These are phyloP conservation scores for Sepiola atlantica DNA, from an alignment of 2,888 invertebrate species.

Conservation along the genomic window DNA sequence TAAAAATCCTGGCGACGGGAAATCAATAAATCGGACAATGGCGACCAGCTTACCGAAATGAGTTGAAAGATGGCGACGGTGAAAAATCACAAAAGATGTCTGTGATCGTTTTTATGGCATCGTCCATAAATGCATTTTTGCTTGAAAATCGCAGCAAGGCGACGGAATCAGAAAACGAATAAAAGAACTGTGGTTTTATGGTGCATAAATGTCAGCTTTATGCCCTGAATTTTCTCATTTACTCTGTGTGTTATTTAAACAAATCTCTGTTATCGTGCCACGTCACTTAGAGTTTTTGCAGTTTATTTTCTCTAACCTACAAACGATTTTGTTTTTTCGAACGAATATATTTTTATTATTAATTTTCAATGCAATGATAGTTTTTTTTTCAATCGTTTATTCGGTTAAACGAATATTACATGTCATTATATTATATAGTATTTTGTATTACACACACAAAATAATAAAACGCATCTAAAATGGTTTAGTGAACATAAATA, in stretches of 20 bases:
- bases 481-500: not conserved
- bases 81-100: conserved; percentile 23
- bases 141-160: not conserved
- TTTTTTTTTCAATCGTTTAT: not conserved
- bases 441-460: not conserved
- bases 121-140: conserved; percentile 12
- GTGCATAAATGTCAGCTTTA: not conserved
- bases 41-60: not conserved
- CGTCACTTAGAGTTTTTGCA: not conserved
- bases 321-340: not conserved
- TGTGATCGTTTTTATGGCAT: conserved; percentile 32
- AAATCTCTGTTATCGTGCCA: not conserved
- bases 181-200: not conserved
- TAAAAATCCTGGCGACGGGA: conserved; percentile 7
- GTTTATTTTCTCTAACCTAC: not conserved
- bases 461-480: not conserved
- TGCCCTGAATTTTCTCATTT: not conserved
- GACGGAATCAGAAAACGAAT: not conserved
- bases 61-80: conserved; percentile 16
- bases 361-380: not conserved
- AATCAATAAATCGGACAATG: not conserved
- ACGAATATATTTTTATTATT: not conserved
- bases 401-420: not conserved
- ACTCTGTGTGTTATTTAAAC: not conserved
- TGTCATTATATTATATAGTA: not conserved